These are phyloP conservation scores for Cnemophilus loriae DNA, from an alignment of 2,113 vertebrate genomes.

Conservation along the genomic window DNA sequence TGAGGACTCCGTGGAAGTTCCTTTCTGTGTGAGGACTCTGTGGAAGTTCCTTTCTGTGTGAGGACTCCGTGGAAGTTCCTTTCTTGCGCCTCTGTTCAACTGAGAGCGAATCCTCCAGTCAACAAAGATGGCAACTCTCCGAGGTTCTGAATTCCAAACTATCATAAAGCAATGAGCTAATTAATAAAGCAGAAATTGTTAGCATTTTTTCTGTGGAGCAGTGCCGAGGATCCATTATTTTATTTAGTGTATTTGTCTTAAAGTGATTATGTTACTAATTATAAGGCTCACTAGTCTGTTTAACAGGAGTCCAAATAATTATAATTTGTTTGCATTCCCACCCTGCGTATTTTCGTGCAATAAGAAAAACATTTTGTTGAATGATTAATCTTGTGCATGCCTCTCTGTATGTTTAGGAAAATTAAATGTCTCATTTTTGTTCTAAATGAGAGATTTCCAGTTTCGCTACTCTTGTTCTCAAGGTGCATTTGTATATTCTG, in stretches of 20 bases:
- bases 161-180: background rate
- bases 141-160: background rate
- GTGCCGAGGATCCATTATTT: constrained; percentile 18
- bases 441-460: background rate
- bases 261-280: constrained; percentile 56
- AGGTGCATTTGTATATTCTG: background rate
- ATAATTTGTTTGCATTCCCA: constrained; percentile 33
- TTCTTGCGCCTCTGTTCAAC: background rate
- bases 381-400: background rate
- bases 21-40: background rate
- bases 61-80: background rate
- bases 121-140: fast-evolving
- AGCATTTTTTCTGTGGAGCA: background rate
- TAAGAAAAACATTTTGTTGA: constrained; percentile 32
- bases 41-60: background rate
- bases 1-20: background rate
- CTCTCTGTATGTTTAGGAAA: background rate
- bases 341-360: background rate
- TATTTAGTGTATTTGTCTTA: constrained; percentile 53
- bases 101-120: background rate
- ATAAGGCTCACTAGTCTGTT: constrained; percentile 56
- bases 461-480: background rate
- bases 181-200: background rate
- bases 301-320: constrained; percentile 50
- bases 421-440: background rate